Conservation (phyloP, 2,113 vertebrate genomes). For the Mellivora capensis region DNA sequence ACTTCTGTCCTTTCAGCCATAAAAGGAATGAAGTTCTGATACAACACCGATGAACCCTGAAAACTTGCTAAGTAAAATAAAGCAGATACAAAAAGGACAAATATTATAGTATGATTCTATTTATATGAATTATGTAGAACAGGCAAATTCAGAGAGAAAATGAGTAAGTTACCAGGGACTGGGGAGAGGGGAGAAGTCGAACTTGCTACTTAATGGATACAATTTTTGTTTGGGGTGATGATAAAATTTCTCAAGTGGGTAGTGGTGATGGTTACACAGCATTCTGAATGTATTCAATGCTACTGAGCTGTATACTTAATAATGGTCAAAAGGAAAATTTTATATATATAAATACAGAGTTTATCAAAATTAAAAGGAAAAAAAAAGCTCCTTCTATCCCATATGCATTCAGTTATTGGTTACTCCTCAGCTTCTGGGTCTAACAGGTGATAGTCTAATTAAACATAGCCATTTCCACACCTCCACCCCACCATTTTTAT, state of each 20-base stretch:
- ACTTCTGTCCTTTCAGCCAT: not conserved
- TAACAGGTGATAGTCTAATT: not conserved
- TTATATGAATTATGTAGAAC: not conserved
- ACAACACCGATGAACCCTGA: not conserved
- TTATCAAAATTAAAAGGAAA: not conserved
- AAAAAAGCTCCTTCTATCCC: not conserved
- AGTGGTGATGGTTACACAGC: not conserved
- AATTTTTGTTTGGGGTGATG: not conserved
- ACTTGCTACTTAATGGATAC: not conserved
- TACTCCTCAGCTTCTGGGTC: not conserved
- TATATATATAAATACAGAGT: not conserved
- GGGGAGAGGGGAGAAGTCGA: not conserved
- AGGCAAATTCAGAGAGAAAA: slow-evolving; percentile 7
- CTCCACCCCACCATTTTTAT: not conserved
- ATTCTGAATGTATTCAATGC: not conserved
- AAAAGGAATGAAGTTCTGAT: not conserved
- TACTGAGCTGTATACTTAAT: not conserved
- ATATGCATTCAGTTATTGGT: not conserved
- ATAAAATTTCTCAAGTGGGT: not conserved
- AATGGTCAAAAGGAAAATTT: slow-evolving; percentile 6
- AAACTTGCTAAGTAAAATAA: not conserved
- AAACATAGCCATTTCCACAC: not conserved
- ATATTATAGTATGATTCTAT: not conserved
- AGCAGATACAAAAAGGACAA: not conserved
- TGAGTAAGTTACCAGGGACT: not conserved